phyloP scores from a whole-genome alignment of 2,888 invertebrate species.

The Ariolimax columbianus region DNA sequence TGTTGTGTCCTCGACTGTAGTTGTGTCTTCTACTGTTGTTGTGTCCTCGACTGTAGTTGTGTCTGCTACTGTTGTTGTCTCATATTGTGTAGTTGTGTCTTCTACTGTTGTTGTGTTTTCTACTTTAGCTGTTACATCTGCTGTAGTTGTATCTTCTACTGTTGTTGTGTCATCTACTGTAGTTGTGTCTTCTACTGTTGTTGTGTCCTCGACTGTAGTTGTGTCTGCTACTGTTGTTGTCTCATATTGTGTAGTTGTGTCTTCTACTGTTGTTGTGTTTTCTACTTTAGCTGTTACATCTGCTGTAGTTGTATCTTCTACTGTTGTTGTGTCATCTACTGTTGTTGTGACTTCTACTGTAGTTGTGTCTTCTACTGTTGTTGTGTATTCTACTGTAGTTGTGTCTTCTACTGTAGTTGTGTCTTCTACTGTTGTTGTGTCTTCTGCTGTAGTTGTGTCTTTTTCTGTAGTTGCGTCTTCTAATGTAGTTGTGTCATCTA shows the following conservation, averaged over 20 bases:
- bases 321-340: neutral
- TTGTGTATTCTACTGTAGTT: neutral
- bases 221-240: neutral
- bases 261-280: too few relatives aligned
- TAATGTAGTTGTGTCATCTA: neutral
- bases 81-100: neutral
- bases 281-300: too few relatives aligned
- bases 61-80: neutral
- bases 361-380: neutral
- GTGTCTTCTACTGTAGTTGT: neutral
- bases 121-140: too few relatives aligned
- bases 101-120: too few relatives aligned
- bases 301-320: too few relatives aligned
- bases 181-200: neutral
- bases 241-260: too few relatives aligned
- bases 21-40: neutral
- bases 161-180: neutral
- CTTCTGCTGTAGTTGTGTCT: neutral
- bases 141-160: neutral
- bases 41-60: neutral
- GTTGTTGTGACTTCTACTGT: neutral
- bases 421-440: neutral
- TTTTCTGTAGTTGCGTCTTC: neutral
- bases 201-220: neutral
- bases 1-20: too few relatives aligned